Evolutionary conservation across 2,888 invertebrate genomes (phyloP).

Genomic region (Limnephilus rhombicus): DNA sequence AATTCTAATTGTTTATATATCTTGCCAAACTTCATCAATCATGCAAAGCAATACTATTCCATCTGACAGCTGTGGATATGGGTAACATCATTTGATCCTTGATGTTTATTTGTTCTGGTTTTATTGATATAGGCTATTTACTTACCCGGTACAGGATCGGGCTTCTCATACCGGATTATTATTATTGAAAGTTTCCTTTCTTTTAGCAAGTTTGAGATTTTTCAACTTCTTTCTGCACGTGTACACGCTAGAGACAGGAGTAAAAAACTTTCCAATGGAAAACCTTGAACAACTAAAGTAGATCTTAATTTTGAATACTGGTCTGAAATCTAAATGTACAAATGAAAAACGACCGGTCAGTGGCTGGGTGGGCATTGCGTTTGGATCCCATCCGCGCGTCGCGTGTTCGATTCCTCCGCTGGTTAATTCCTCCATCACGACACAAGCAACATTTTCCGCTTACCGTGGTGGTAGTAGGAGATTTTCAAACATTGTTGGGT

Average conservation of each 20-base stretch:
- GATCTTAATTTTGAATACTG: background rate
- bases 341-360: too few relatives aligned
- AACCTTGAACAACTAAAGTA: background rate
- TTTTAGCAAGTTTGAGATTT: background rate
- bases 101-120: constrained; percentile 33
- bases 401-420: too few relatives aligned
- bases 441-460: too few relatives aligned
- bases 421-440: too few relatives aligned
- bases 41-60: background rate
- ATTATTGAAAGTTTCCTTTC: constrained; percentile 25
- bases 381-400: too few relatives aligned
- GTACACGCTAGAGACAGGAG: constrained; percentile 19
- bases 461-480: too few relatives aligned
- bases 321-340: background rate
- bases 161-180: background rate
- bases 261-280: background rate
- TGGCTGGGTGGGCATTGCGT: too few relatives aligned
- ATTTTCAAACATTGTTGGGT: too few relatives aligned
- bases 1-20: too few relatives aligned
- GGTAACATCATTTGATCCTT: constrained; percentile 30
- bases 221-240: constrained; percentile 45
- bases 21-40: background rate
- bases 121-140: constrained; percentile 50
- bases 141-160: background rate
- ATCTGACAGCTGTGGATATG: background rate